Percentiles rank a stretch among this genome's conserved stretches.
Conservation (phyloP, 1,140 invertebrate species). For the Halyomorpha halys region DNA sequence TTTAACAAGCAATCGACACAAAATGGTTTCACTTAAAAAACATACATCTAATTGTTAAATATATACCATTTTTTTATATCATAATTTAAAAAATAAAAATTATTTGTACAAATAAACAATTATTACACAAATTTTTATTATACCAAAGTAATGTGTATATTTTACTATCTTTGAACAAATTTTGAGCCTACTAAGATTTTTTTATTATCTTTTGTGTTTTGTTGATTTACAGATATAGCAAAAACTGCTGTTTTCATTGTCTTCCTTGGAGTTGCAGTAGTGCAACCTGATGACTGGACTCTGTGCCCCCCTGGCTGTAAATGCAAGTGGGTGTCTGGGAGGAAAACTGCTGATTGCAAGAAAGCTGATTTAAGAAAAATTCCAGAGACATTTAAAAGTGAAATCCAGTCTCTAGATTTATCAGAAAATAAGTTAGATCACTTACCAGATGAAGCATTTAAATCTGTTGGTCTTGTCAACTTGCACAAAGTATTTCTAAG, state of each 20-base stretch:
- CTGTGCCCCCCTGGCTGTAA: slow-evolving; percentile 49
- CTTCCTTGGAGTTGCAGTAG: slow-evolving; percentile 24
- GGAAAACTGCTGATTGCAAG: slow-evolving; percentile 69
- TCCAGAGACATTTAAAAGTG: slow-evolving; percentile 54
- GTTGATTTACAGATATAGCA: not conserved
- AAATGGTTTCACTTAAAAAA: too few relatives aligned
- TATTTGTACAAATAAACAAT: too few relatives aligned
- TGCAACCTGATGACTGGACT: slow-evolving; percentile 44
- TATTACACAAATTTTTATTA: too few relatives aligned
- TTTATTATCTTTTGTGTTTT: too few relatives aligned
- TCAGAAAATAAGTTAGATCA: slow-evolving; percentile 56
- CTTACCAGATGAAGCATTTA: slow-evolving; percentile 56
- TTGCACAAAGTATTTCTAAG: slow-evolving; percentile 66
- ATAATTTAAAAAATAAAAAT: too few relatives aligned
- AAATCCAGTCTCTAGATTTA: slow-evolving; percentile 67
- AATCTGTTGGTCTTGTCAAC: slow-evolving; percentile 56
- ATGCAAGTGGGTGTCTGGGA: slow-evolving; percentile 68
- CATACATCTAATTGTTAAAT: too few relatives aligned
- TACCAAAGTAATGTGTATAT: too few relatives aligned
- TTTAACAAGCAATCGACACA: too few relatives aligned
- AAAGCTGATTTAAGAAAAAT: slow-evolving; percentile 51
- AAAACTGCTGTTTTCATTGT: slow-evolving; percentile 7
- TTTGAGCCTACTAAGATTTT: too few relatives aligned
- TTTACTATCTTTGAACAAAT: too few relatives aligned
- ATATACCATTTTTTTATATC: too few relatives aligned